Evolutionary conservation across 2,113 vertebrate species (phyloP).

Genomic region (Anguilla japonica): DNA sequence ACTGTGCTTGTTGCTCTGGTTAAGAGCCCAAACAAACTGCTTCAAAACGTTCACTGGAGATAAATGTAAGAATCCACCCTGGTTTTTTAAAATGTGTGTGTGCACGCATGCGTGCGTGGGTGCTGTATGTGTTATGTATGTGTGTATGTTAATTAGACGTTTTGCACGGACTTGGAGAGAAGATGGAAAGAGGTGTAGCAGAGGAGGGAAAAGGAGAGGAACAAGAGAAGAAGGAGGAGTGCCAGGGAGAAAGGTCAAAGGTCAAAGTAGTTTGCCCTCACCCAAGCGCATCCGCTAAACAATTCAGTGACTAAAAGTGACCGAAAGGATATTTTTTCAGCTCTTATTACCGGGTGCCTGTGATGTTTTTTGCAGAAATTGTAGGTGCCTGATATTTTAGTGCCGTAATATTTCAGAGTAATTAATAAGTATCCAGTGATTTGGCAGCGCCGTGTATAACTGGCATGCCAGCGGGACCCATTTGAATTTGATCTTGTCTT

Average conservation of each 20-base stretch:
- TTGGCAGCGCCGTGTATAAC: neutral
- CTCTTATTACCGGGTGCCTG: neutral
- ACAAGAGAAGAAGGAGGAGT: slow-evolving; percentile 21
- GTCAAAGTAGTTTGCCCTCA: neutral
- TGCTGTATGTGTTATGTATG: neutral
- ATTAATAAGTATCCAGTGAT: neutral
- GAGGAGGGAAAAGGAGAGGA: slow-evolving; percentile 13
- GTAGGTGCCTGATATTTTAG: neutral
- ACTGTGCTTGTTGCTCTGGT: no score
- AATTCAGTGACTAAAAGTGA: neutral
- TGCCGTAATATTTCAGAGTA: neutral
- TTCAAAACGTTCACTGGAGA: no score
- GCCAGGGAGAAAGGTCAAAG: neutral
- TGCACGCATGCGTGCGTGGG: neutral
- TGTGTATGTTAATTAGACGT: slow-evolving; percentile 54
- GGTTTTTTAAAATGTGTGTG: neutral
- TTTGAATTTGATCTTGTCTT: slow-evolving; percentile 16
- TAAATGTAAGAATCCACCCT: no score
- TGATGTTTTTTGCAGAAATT: neutral
- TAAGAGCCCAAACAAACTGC: no score
- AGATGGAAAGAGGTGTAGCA: neutral
- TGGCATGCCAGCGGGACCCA: neutral
- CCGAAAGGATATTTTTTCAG: neutral
- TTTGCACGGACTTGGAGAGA: slow-evolving; percentile 34
- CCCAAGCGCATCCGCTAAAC: neutral